Percentiles rank a stretch among this genome's conserved stretches.
These are phyloP conservation scores for Agrochola litura DNA, from an alignment of 2,888 invertebrate genomes.

Conservation along the genomic window DNA sequence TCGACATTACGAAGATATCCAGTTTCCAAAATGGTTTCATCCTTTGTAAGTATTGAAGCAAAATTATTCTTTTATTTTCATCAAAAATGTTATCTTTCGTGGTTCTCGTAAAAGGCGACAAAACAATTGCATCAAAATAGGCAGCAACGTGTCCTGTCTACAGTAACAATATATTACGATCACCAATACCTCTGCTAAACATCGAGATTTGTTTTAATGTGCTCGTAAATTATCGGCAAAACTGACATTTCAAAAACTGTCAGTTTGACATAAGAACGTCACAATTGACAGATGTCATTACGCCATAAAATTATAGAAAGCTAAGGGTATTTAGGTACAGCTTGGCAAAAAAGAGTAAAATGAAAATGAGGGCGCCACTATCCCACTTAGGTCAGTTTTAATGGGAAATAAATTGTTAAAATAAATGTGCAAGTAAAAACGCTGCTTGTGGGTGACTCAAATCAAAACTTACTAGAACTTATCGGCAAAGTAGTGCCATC, in stretches of 20 bases:
- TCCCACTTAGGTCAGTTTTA: too few species aligned
- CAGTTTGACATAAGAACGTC: background rate
- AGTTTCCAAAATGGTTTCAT: background rate
- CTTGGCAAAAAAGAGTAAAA: too few species aligned
- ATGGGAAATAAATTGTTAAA: too few species aligned
- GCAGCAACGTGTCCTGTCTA: too few species aligned
- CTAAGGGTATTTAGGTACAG: background rate
- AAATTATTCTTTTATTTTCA: constrained; percentile 13
- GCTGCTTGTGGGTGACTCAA: too few species aligned
- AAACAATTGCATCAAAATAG: background rate
- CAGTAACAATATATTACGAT: background rate
- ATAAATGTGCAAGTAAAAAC: too few species aligned
- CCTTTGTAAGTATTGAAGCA: constrained; percentile 29
- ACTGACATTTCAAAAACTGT: background rate
- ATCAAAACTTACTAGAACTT: too few species aligned
- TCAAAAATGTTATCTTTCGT: background rate
- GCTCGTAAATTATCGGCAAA: background rate
- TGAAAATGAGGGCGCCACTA: too few species aligned
- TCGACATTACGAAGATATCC: background rate
- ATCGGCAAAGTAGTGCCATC: too few species aligned
- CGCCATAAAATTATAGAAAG: background rate
- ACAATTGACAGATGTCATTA: constrained; percentile 13
- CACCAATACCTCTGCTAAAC: background rate
- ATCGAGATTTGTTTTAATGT: background rate
- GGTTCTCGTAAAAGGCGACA: background rate